Conservation (phyloP, 1,140 invertebrate genomes). For the Penaeus vannamei region DNA sequence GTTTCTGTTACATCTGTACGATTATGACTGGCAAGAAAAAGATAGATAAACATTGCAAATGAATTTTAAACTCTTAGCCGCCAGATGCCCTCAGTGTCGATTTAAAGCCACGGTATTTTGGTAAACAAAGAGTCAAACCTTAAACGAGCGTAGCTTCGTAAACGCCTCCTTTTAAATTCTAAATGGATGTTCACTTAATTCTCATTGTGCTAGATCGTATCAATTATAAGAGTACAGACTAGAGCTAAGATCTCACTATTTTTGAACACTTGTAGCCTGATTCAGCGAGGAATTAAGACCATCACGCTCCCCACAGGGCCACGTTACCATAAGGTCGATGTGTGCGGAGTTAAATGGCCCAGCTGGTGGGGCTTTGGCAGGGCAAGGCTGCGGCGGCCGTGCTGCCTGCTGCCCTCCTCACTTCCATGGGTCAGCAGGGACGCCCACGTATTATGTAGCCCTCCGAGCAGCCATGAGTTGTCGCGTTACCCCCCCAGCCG, state of each 20-base stretch:
- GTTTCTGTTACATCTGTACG: not conserved
- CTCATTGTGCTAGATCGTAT: too few species aligned
- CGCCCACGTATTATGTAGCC: constrained; percentile 20
- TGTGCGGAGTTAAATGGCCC: constrained; percentile 63
- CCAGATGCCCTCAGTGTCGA: constrained; percentile 58
- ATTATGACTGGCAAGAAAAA: constrained; percentile 3
- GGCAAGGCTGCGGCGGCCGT: not conserved
- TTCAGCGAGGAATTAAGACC: not conserved
- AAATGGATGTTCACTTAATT: not conserved
- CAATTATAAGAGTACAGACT: too few species aligned
- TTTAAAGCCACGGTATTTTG: constrained; percentile 65
- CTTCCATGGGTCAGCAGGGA: constrained; percentile 28
- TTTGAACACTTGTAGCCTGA: too few species aligned
- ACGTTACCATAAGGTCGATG: constrained; percentile 59
- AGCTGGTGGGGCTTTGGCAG: constrained; percentile 52
- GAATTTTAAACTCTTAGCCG: constrained; percentile 57
- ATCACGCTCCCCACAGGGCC: constrained; percentile 34
- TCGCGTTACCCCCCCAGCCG: not conserved
- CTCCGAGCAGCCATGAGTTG: not conserved
- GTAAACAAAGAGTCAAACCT: constrained; percentile 60
- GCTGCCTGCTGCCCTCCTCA: not conserved
- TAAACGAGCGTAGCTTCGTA: constrained; percentile 6
- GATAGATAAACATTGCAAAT: constrained; percentile 57
- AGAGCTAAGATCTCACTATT: too few species aligned
- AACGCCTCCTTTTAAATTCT: not conserved